A percentile compares a stretch with the other conserved stretches of the same genome.
These are phyloP conservation scores for Nymphicus hollandicus DNA, from an alignment of 2,113 vertebrate genomes.

Conservation along the genomic window DNA sequence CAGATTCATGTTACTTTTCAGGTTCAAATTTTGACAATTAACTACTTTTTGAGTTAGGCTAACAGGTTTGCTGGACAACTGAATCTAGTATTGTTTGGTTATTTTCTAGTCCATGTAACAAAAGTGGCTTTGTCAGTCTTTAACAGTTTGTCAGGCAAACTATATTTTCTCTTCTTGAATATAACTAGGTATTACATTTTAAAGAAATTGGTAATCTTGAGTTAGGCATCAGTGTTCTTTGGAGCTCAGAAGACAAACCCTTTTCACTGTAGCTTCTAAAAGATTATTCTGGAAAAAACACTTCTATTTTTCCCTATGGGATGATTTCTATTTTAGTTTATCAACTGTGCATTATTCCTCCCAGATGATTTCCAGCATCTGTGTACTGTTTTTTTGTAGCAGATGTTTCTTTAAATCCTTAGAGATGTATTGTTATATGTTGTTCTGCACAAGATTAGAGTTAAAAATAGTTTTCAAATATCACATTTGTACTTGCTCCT, in stretches of 20 bases:
- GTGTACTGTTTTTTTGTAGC: neutral
- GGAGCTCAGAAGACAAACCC: neutral
- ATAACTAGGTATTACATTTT: neutral
- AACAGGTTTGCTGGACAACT: neutral
- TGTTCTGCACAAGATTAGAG: neutral
- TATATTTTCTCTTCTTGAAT: neutral
- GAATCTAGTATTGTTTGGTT: neutral
- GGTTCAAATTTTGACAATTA: neutral
- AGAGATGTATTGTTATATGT: neutral
- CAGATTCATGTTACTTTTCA: neutral
- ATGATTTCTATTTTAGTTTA: neutral
- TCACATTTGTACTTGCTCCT: neutral
- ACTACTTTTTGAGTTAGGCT: neutral
- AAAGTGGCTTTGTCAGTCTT: neutral
- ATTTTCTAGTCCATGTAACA: neutral
- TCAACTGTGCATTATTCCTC: neutral
- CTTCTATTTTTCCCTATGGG: neutral
- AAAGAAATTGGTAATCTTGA: neutral
- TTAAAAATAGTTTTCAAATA: neutral
- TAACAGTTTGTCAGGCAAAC: neutral
- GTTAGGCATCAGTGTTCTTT: neutral
- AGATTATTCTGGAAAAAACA: neutral
- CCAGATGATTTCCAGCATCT: slow-evolving; percentile 17
- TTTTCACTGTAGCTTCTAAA: neutral
- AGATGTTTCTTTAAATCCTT: neutral